Conservation (phyloP, 2,888 invertebrate genomes). For the Pyrgus malvae region DNA sequence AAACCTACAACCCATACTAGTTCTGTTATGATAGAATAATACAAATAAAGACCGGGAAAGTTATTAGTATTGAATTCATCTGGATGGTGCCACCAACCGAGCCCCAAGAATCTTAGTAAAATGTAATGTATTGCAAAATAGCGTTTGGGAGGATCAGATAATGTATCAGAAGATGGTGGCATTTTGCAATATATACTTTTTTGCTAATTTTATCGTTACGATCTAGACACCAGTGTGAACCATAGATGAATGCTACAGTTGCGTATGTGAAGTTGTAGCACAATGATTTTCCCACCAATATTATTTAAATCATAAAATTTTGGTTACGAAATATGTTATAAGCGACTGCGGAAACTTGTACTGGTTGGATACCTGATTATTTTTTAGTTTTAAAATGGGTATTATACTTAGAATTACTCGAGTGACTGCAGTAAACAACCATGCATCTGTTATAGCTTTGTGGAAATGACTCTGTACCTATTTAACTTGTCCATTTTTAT, state of each 20-base stretch:
- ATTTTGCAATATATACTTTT: background rate
- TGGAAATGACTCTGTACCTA: too few species aligned
- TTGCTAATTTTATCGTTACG: background rate
- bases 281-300: too few species aligned
- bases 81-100: conserved; percentile 77
- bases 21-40: conserved; percentile 64
- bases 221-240: background rate
- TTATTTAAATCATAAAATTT: too few species aligned
- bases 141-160: conserved; percentile 46
- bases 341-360: background rate
- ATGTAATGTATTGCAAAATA: conserved; percentile 63
- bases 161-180: background rate
- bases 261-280: background rate
- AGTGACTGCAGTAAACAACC: background rate
- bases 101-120: conserved; percentile 62
- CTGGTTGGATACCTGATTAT: background rate
- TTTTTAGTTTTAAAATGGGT: background rate
- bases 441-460: too few species aligned
- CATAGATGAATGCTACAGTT: background rate
- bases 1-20: conserved; percentile 69
- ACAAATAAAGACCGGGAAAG: conserved; percentile 64
- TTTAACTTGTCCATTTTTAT: too few species aligned
- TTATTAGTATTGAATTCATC: conserved; percentile 61
- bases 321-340: background rate
- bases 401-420: background rate